Evolutionary conservation across 2,888 invertebrate genomes (phyloP), one percentile per base, ranked within the genome.

Genomic region (Blastobasis lacticolella): DNA sequence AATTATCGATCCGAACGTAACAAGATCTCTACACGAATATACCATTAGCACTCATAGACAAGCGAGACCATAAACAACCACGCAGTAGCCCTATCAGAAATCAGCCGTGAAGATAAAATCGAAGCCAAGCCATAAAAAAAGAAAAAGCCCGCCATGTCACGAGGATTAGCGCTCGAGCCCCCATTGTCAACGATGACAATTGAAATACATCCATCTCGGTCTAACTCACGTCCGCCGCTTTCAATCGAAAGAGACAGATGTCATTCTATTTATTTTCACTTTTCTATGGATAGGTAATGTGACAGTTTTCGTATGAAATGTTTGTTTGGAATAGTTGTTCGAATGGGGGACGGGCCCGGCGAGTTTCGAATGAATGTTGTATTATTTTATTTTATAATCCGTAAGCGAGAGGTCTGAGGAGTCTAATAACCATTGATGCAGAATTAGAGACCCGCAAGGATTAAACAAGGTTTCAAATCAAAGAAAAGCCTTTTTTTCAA

Each of bases 261-360:
- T 64, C 62, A 58, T 65, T 75, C 74, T 79, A 79, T 84, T 79
- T 82, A 78, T 83, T 85, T 81, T 82, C 80, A 78, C 80, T 84
- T 81, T 81, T 80, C 79, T 79, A 83, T 80, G 69, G 73, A 63
- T 67, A 61, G 71, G 72, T 74, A 81, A 85, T 85, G 83, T 84
- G 85, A 86, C 87, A 87, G 85, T 80, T 83, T 79, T 80, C 75
- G 73, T 82, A 78, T 82, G 82, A 80, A 79, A 80, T 81, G 81
- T 85, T 83, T 86, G 86, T 86, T 84, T 85, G 82, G 70, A 73
- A 68, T 76, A 72, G 70, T 59, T 50, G 56, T 61, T 69, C 78
- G 75, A 81, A 81, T 75, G 74, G 77, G 73, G 63, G 60, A 60
- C 51, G 71, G 65, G 67, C 66, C 61, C 60, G 66, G 66, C 71